These are phyloP conservation scores for Entomyzon cyanotis DNA, from an alignment of 2,113 vertebrate genomes.

Conservation along the genomic window DNA sequence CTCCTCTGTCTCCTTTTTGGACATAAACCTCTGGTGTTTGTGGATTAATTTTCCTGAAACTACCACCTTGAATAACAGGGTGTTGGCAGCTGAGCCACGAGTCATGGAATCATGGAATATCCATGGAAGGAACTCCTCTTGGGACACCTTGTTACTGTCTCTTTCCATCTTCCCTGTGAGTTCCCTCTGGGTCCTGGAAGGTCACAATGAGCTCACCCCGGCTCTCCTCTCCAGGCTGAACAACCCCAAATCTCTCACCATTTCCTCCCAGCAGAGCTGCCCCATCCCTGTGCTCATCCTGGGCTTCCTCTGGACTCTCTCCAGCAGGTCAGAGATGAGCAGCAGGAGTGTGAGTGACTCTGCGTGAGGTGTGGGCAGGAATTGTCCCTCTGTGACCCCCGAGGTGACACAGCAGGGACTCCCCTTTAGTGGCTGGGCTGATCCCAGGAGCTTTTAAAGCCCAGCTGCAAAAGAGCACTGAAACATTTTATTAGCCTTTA, in stretches of 20 bases:
- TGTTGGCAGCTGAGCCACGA: background rate
- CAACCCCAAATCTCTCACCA: background rate
- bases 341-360: rapidly evolving
- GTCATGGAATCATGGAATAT: background rate
- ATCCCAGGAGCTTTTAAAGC: background rate
- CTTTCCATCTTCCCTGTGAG: background rate
- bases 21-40: too few species aligned
- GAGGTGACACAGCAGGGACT: background rate
- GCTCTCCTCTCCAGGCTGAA: background rate
- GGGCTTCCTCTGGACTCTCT: background rate
- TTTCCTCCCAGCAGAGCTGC: background rate
- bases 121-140: background rate
- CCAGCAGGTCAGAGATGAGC: rapidly evolving
- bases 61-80: rapidly evolving
- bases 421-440: background rate
- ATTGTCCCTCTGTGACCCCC: rapidly evolving
- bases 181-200: background rate
- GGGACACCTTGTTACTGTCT: too few species aligned
- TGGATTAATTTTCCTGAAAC: too few species aligned
- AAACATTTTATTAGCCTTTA: constrained; percentile 48
- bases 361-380: background rate
- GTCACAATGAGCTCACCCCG: background rate
- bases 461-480: background rate
- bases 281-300: background rate
- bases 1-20: too few species aligned